Conservation (phyloP, 2,888 invertebrate genomes). For the Anarsia innoxiella region DNA sequence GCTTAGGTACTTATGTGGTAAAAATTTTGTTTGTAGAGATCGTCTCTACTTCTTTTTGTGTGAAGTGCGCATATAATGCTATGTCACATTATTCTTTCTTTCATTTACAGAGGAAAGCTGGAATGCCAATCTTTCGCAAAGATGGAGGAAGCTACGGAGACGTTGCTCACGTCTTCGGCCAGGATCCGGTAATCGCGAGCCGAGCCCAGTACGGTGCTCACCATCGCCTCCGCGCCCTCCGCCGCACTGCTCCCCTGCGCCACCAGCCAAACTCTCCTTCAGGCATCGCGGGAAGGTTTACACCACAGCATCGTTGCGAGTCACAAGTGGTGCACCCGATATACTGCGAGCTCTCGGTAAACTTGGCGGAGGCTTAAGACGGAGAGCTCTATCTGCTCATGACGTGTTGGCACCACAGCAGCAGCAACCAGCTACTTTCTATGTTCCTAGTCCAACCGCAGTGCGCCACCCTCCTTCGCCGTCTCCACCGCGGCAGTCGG, state of each 20-base stretch:
- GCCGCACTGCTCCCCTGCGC: slow-evolving; percentile 66
- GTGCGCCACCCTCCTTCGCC: slow-evolving; percentile 61
- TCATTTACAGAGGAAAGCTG: slow-evolving; percentile 80
- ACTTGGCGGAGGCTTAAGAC: slow-evolving; percentile 80
- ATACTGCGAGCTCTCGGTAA: slow-evolving; percentile 80
- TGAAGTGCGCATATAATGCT: too few relatives aligned
- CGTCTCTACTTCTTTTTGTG: too few relatives aligned
- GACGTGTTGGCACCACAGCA: slow-evolving; percentile 76
- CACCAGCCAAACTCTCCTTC: slow-evolving; percentile 62
- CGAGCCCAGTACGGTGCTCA: slow-evolving; percentile 73
- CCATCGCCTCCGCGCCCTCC: slow-evolving; percentile 72
- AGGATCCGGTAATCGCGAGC: slow-evolving; percentile 72
- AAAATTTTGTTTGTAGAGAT: too few relatives aligned
- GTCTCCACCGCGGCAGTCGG: slow-evolving; percentile 52
- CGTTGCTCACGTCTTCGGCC: slow-evolving; percentile 82
- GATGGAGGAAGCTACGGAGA: slow-evolving; percentile 83
- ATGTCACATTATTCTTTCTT: not conserved
- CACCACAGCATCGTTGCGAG: slow-evolving; percentile 66
- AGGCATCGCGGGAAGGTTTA: slow-evolving; percentile 69
- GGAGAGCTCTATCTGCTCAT: slow-evolving; percentile 81
- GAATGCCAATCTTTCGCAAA: slow-evolving; percentile 84
- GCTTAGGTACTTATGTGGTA: too few relatives aligned
- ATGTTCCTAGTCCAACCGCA: slow-evolving; percentile 79
- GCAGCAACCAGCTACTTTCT: slow-evolving; percentile 78
- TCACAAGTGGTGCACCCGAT: slow-evolving; percentile 78